Evolutionary conservation across 2,888 invertebrate genomes (phyloP).

Genomic region (Heliconius hortense): DNA sequence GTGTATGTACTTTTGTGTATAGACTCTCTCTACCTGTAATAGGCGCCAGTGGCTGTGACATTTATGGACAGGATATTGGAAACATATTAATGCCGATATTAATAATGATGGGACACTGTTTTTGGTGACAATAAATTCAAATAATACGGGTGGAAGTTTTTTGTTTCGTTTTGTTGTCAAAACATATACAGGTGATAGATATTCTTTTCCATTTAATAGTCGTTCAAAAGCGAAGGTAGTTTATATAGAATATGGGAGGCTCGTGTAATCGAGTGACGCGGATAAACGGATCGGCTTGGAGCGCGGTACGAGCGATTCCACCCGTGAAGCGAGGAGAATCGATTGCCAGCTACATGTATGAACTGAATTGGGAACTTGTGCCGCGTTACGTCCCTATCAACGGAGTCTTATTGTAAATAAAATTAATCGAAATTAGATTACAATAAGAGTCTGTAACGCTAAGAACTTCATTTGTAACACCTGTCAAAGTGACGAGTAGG

Average conservation of each 20-base stretch:
- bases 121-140: conserved; percentile 69
- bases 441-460: not conserved
- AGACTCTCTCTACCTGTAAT: conserved; percentile 71
- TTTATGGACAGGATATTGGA: conserved; percentile 80
- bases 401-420: not conserved
- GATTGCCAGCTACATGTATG: conserved; percentile 61
- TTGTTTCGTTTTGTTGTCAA: conserved; percentile 64
- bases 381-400: conserved; percentile 26
- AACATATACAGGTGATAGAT: conserved; percentile 56
- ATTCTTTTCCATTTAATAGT: conserved; percentile 56
- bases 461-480: no score
- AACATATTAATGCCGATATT: conserved; percentile 79
- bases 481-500: not conserved
- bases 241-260: conserved; percentile 40
- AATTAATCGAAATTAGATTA: not conserved
- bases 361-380: conserved; percentile 52
- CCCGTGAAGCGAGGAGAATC: conserved; percentile 72
- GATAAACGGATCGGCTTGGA: conserved; percentile 65
- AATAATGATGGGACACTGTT: conserved; percentile 68
- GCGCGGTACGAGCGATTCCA: conserved; percentile 71
- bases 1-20: conserved; percentile 67
- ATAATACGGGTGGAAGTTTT: conserved; percentile 60
- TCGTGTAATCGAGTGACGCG: conserved; percentile 66
- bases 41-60: conserved; percentile 80
- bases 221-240: conserved; percentile 51